Base-by-base conservation (phyloP, 2,888 invertebrate species). In the Sminthurinus aureus region DNA sequence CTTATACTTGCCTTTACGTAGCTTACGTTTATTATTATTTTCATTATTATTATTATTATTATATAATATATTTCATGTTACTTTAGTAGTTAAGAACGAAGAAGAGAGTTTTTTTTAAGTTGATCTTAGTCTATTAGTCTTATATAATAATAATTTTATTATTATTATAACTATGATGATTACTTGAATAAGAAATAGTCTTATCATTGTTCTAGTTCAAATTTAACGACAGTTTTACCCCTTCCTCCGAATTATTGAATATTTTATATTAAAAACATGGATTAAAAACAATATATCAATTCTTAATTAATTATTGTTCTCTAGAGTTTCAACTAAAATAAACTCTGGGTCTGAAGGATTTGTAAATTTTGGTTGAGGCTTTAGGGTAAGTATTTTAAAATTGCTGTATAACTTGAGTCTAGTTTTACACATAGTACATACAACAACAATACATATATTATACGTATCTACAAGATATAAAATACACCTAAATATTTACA, bases 21-120 rank as follows among this genome's bases (percentile, higher is more conserved):
- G 75, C 51, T 51, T 75, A 75, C n/a, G 20, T 75, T 51, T 22
- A 22, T 51, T 50, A 51, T 38, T 74, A 74, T 50, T 26, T 75
- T 51, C 4, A 22, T 51, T 50, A 51, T 50, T n/a, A 74, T 75
- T 75, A 50, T 50, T 24, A 38, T 50, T 75, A 75, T 18, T 75
- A 75, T n/a, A 51, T 75, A 51, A 15, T n/a, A 75, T 50, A 50
- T 50, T 75, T 50, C 11, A 69, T n/a, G n/a, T 20, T 38, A 69
- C 11, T 20, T 11, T 20, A 22, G 67, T 69, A 69, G 11, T 20
- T 11, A 69, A 22, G n/a, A n/a, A n/a, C 0, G n/a, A 69, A 20
- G 20, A 20, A 20, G 22, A 20, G 20, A 69, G 67, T 20, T 18
- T 18, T 69, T 20, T 69, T 20, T n/a, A 20, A 11, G 67, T 69